Evolutionary conservation across 2,797 vertebrate species (phyloP), one percentile per base, ranked within the genome.

Genomic region (Micropoecilia bifurca): DNA sequence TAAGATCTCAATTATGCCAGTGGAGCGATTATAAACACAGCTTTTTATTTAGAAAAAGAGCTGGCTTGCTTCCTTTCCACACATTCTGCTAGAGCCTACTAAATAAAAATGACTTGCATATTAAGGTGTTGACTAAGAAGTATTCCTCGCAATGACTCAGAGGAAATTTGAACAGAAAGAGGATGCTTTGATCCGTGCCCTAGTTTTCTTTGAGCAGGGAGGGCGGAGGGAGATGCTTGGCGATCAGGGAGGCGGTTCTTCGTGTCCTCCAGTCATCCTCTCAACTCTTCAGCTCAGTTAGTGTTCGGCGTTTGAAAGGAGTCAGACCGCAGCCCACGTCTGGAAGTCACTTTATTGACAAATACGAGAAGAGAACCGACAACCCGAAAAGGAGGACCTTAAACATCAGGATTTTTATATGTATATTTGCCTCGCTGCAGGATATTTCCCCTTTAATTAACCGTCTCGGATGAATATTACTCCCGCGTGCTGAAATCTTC

Each of bases 251-350:
- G 93, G 93, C 90, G 92, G 93, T 89, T 2, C 91, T 91, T 73
- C 75, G 89, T 85, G 86, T 91, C 90, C 90, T 90, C 82, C 91
- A 71, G 79, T 89, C 90, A 87, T 89, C 88, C 85, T 91, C 88
- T 80, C 83, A 13, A 18, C 83, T 88, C 78, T 28, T 73, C 71
- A 6, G 71, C 46, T 76, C 83, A 80, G 71, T 87, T 14, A 71
- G 69, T 25, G 47, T 79, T 79, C 82, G 36, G 90, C 88, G 22
- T 87, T 83, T 87, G 86, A 85, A 83, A 81, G 75, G 74, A 84
- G 83, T 41, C 80, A 76, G 78, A 47, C 46, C 16, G 16, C 16
- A 20, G n/a, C 22, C 5, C 55, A 46, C 46, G 46, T 30, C 3
- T n/a, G 63, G 13, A 57, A 79, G 80, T 69, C 48, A 76, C 82